Conservation (phyloP, 2,113 vertebrate genomes). For the Ceyx melanurus region DNA sequence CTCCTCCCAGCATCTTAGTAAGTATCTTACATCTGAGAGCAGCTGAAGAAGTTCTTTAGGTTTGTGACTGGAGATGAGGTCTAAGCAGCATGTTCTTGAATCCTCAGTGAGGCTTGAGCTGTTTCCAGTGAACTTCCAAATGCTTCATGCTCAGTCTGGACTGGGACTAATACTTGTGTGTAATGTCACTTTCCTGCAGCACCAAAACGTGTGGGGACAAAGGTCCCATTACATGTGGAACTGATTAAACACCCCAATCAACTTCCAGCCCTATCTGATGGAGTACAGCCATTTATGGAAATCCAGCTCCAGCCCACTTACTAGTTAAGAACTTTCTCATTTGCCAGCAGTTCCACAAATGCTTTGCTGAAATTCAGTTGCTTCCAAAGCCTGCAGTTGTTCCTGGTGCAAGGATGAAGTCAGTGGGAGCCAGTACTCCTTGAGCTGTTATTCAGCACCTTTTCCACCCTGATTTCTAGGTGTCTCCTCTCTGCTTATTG, state of each 20-base stretch:
- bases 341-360: background rate
- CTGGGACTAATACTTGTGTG: background rate
- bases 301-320: background rate
- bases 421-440: background rate
- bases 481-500: background rate
- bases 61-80: background rate
- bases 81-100: background rate
- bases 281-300: background rate
- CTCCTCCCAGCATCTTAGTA: slow-evolving; percentile 61
- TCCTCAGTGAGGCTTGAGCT: background rate
- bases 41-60: background rate
- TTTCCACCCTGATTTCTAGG: background rate
- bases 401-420: background rate
- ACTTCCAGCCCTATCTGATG: background rate
- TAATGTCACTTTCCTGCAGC: background rate
- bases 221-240: background rate
- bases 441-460: background rate
- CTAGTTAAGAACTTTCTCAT: background rate
- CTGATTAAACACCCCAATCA: background rate
- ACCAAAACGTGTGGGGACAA: background rate
- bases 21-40: background rate
- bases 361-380: background rate
- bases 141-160: background rate
- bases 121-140: background rate
- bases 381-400: accelerated